Base-by-base conservation (phyloP, 2,797 vertebrate species). In the Acanthis flammea region DNA sequence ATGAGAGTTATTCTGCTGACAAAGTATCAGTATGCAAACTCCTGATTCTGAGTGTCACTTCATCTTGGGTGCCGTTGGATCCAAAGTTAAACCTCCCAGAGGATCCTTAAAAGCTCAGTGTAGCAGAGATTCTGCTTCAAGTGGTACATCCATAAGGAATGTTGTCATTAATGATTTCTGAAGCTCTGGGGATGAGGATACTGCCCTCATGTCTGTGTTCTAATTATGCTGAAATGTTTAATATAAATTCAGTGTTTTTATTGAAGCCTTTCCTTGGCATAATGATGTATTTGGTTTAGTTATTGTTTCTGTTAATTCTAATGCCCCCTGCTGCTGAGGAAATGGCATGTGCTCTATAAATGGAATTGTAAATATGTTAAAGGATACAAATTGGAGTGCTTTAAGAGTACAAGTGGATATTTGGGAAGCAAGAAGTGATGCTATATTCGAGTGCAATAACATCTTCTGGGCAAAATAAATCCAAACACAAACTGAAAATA, bases 301-400 rank as follows among this genome's bases (percentile, higher is more conserved):
- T 88, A 75, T 84, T 94, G 92, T 80, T 96, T 96, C 82, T 92
- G 85, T 91, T 96, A 93, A 95, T 96, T 94, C 76, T 92, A 92
- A 92, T 96, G 87, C 81, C 91, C 91, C 87, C 88, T 96, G 94
- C 87, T 95, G 92, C 62, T 93, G 66, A 89, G 75, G 68, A 89
- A 92, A 95, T 89, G 68, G 65, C 66, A 86, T 80, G 50, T 96
- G 75, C 68, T 95, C 84, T 92, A 78, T 75, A 88, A 86, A 86
- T 91, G 39, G 77, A 77, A 87, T 79, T 85, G 48, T 48, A 89
- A 92, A 83, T 90, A 55, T 47, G 44, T 80, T 89, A 83, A 92
- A 86, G 58, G 53, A 82, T 80, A 86, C 62, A 83, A 72, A 92
- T 70, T 80, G 54, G 75, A 75, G 61, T 89, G 33, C 86, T 95